Evolutionary conservation across 2,888 invertebrate species (phyloP), one percentile per base, ranked within the genome.

Genomic region (Cephus rjabovi): DNA sequence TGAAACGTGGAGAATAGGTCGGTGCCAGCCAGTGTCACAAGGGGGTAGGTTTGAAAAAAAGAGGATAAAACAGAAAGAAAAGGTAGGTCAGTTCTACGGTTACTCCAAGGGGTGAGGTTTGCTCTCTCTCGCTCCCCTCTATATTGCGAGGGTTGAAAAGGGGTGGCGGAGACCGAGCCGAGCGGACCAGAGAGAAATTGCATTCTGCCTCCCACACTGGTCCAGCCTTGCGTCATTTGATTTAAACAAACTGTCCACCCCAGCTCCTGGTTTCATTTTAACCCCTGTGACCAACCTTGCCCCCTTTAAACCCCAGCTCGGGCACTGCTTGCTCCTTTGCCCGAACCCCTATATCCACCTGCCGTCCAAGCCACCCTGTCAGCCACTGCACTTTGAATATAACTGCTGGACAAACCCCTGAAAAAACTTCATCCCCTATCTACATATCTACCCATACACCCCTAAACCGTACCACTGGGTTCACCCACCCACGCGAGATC

Each of bases 191-290:
- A 56, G 56, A 56, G 56, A 56, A 56, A 56, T 56, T 56, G 56
- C 56, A 56, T 56, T 56, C 56, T 56, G 56, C 23, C 56, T 56
- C 9, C 1, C 56, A 23, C 56, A 56, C 56, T 56, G 56, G 23
- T 15, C 56, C 40, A 77, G 75, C 73, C 75, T 56, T 70, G 74
- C 73, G 75, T 77, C 79, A 75, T 79, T 80, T 79, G 79, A 78
- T 80, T 78, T 78, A 78, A 78, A 79, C 73, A 76, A 80, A 77
- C 73, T 34, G 77, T 77, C 75, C 75, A 34, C 23, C 35, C 75
- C 71, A 78, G 37, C 71, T 69, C 35, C 35, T 70, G 31, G 31
- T 69, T 75, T 69, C 71, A 78, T 75, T 78, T 73, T 34, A 37
- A 78, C 34, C 75, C 56, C 68, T 34, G 34, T 35, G 34, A 37